These are phyloP conservation scores for Tachysurus fulvidraco DNA, from an alignment of 2,113 vertebrate genomes.

Conservation along the genomic window DNA sequence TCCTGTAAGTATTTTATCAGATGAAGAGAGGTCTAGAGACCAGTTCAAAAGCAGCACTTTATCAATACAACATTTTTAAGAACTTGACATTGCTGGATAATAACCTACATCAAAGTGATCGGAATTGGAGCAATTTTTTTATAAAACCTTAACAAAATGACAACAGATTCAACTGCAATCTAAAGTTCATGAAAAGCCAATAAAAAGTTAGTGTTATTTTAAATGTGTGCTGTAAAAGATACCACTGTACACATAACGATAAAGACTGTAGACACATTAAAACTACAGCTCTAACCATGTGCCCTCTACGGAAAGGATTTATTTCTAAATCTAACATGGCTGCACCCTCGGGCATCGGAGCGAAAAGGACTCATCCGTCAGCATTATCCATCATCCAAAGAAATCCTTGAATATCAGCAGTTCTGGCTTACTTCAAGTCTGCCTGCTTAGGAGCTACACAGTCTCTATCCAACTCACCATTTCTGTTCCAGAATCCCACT, in stretches of 20 bases:
- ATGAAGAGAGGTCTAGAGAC: conserved; percentile 57
- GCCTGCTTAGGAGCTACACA: conserved; percentile 41
- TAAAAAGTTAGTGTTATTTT: not conserved
- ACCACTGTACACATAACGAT: not conserved
- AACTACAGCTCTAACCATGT: conserved; percentile 6
- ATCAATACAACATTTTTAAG: not conserved
- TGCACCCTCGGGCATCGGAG: conserved; percentile 15
- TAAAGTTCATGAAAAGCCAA: not conserved
- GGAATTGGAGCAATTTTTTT: not conserved
- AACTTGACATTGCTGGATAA: conserved; percentile 42
- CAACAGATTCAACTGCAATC: not conserved
- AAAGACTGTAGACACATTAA: not conserved
- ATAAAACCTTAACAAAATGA: conserved; percentile 1
- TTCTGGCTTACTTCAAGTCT: conserved; percentile 51
- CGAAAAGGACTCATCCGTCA: conserved; percentile 40
- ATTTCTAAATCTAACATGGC: conserved; percentile 32
- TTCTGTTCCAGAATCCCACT: conserved; percentile 50
- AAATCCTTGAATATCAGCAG: conserved; percentile 54
- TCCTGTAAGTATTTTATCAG: conserved; percentile 76
- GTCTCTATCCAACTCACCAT: conserved; percentile 38
- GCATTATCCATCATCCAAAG: conserved; percentile 50
- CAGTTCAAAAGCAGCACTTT: not conserved
- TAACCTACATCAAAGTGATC: not conserved
- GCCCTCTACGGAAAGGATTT: conserved; percentile 25
- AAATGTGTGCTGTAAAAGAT: not conserved